Percentiles rank a stretch among this genome's conserved stretches.
These are phyloP conservation scores for Drosophila meridionalis DNA, from an alignment of 2,888 invertebrate species.

Conservation along the genomic window DNA sequence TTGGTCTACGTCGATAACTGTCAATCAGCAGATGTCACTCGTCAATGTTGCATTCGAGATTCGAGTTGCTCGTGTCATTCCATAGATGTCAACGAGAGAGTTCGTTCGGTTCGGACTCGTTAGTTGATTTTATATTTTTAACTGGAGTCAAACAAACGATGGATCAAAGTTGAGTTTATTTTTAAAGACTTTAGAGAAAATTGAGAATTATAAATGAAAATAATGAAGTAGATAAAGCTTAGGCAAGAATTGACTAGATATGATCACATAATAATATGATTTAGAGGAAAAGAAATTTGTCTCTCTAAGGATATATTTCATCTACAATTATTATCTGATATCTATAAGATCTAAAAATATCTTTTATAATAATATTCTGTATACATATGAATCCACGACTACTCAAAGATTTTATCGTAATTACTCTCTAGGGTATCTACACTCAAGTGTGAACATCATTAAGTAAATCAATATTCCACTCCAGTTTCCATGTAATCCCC, in stretches of 20 bases:
- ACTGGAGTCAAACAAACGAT: conserved; percentile 20
- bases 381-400: no score
- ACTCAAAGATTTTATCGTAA: background rate
- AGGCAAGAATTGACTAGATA: background rate
- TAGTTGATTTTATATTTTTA: conserved; percentile 20
- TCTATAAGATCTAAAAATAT: no score
- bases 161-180: conserved; percentile 5
- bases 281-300: no score
- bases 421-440: background rate
- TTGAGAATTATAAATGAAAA: background rate
- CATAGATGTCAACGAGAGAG: conserved; percentile 39
- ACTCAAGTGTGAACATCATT: background rate
- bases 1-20: conserved; percentile 49
- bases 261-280: no score
- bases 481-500: background rate
- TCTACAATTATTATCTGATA: no score
- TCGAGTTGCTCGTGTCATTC: conserved; percentile 47
- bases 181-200: background rate
- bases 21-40: conserved; percentile 65
- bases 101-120: conserved; percentile 31
- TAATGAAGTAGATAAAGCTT: background rate
- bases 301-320: no score
- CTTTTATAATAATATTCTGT: no score
- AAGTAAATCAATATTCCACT: background rate
- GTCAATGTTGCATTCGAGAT: conserved; percentile 62